phyloP scores from a whole-genome alignment of 2,888 invertebrate genomes.

The Cetonia aurata region DNA sequence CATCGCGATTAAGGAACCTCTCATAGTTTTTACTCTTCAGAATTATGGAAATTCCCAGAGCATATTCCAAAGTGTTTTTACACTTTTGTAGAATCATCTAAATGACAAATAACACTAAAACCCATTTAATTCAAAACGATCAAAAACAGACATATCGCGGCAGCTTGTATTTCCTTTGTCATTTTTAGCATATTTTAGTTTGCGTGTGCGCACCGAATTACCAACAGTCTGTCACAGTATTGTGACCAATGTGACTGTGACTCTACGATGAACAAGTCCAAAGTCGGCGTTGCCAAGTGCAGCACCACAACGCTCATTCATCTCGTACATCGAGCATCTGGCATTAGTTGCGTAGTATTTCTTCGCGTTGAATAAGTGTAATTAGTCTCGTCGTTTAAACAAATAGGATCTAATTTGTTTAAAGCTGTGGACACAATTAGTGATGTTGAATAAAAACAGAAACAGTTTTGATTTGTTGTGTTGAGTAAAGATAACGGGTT shows the following conservation, averaged over 20 bases:
- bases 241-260: neutral
- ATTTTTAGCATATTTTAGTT: too few relatives aligned
- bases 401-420: slow-evolving; percentile 12
- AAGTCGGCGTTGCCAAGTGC: slow-evolving; percentile 45
- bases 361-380: slow-evolving; percentile 1
- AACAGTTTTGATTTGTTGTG: slow-evolving; percentile 24
- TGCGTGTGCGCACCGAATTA: neutral
- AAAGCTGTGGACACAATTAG: slow-evolving; percentile 1
- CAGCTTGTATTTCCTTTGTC: too few relatives aligned
- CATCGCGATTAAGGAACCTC: too few relatives aligned
- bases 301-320: slow-evolving; percentile 21
- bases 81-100: too few relatives aligned
- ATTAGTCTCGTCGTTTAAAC: slow-evolving; percentile 15
- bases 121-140: too few relatives aligned
- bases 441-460: slow-evolving; percentile 15
- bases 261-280: neutral
- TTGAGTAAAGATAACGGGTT: slow-evolving; percentile 52
- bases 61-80: too few relatives aligned
- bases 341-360: slow-evolving; percentile 16
- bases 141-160: too few relatives aligned
- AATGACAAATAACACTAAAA: too few relatives aligned
- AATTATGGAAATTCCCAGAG: too few relatives aligned
- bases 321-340: slow-evolving; percentile 31
- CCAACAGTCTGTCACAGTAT: neutral
- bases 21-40: too few relatives aligned